phyloP scores from a whole-genome alignment of 37 sponge, comb jelly and placozoan species.

The Agelas oroides region DNA sequence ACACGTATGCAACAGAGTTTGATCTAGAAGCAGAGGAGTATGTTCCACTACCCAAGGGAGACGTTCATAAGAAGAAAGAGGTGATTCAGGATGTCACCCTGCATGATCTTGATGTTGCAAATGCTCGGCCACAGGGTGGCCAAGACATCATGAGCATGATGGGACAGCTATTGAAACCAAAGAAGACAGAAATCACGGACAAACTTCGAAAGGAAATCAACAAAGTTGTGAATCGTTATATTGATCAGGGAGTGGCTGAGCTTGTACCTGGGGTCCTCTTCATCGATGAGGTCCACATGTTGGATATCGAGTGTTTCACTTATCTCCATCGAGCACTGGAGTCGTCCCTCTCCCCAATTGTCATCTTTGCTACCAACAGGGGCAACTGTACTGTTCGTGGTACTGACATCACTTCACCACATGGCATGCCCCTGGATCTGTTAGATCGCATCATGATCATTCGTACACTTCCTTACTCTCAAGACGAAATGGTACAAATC shows the following conservation, averaged over 20 bases:
- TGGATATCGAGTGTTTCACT: conserved; percentile 99
- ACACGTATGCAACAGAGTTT: conserved; percentile 97
- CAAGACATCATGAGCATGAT: conserved; percentile 99
- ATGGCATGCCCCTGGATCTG: conserved; percentile 96
- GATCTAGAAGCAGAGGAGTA: conserved; percentile 99
- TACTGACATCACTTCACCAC: conserved; percentile 91
- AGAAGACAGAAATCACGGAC: conserved; percentile 99
- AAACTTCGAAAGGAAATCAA: conserved; percentile 98
- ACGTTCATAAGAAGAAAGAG: conserved; percentile 99
- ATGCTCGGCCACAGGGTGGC: conserved; percentile 97
- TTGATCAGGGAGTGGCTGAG: conserved; percentile 99
- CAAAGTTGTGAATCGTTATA: conserved; percentile 99
- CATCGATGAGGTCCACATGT: conserved; percentile 99
- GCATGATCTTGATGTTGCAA: conserved; percentile 97
- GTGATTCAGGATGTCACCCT: conserved; percentile 98
- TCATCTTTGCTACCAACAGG: conserved; percentile 97
- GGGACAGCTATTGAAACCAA: conserved; percentile 96
- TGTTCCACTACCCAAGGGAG: conserved; percentile 99
- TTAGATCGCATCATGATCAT: conserved; percentile 96
- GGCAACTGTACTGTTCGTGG: conserved; percentile 94
- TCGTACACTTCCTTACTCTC: conserved; percentile 92
- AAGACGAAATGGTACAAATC: conserved; percentile 94
- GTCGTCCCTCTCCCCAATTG: conserved; percentile 93
- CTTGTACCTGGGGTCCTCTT: conserved; percentile 98
- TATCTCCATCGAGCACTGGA: conserved; percentile 98